phyloP scores from a whole-genome alignment of 2,888 invertebrate genomes.

The Calliscelio sp. region DNA sequence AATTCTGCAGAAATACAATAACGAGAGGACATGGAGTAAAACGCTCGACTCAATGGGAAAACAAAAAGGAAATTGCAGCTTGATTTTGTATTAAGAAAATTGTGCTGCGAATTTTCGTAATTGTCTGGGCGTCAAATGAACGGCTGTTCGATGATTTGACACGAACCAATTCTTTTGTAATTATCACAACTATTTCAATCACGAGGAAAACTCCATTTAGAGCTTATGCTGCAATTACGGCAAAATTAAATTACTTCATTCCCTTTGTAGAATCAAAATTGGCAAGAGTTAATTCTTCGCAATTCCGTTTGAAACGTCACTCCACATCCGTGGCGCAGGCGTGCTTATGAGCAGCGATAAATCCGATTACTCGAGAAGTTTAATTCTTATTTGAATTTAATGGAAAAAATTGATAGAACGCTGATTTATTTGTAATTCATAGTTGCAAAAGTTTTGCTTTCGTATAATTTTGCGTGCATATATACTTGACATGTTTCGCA shows the following conservation, averaged over 20 bases:
- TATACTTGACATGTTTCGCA: too few species aligned
- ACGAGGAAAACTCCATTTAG: constrained; percentile 16
- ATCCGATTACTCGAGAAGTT: not conserved
- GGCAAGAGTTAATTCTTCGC: constrained; percentile 41
- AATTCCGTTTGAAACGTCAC: constrained; percentile 5
- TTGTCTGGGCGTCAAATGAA: too few species aligned
- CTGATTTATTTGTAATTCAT: too few species aligned
- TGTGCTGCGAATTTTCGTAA: too few species aligned
- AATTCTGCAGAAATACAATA: not conserved
- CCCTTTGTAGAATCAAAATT: constrained; percentile 35
- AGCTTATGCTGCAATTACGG: constrained; percentile 34
- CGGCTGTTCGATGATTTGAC: constrained; percentile 12
- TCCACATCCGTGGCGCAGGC: not conserved
- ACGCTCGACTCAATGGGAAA: too few species aligned
- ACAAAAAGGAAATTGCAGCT: too few species aligned
- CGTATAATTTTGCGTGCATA: too few species aligned
- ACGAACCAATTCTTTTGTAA: constrained; percentile 8
- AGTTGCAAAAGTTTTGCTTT: too few species aligned
- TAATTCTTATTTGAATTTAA: not conserved
- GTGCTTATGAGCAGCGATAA: not conserved
- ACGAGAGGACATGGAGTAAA: too few species aligned
- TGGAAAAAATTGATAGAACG: too few species aligned
- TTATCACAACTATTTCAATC: constrained; percentile 35
- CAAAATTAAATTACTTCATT: constrained; percentile 31
- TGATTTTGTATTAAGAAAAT: too few species aligned